Conservation (phyloP, 2,113 vertebrate genomes). For the Ptilonorhynchus violaceus region DNA sequence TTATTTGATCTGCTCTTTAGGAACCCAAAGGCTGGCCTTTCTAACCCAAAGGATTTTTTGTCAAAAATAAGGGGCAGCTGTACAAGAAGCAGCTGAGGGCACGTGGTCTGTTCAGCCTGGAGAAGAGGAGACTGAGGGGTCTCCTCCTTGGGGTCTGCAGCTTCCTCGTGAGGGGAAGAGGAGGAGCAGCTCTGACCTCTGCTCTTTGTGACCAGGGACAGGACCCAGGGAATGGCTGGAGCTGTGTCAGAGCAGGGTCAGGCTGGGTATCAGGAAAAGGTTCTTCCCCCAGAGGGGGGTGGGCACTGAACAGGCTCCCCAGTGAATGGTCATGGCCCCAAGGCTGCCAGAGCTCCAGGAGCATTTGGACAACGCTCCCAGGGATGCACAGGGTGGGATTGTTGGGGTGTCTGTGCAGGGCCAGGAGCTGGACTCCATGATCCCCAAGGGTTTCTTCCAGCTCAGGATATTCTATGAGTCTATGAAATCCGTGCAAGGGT, state of each 20-base stretch:
- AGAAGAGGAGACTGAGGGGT: neutral
- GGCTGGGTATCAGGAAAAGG: neutral
- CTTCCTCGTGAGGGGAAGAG: neutral
- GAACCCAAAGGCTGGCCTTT: neutral
- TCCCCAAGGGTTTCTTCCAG: neutral
- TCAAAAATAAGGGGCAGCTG: neutral
- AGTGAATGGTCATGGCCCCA: neutral
- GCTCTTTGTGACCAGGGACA: neutral
- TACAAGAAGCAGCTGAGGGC: neutral
- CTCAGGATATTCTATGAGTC: neutral
- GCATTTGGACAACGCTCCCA: neutral
- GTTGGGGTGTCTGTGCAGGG: neutral
- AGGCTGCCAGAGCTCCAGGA: neutral
- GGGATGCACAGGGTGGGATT: neutral
- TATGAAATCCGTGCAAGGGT: neutral
- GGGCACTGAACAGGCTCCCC: neutral
- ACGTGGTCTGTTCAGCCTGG: neutral
- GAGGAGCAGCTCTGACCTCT: neutral
- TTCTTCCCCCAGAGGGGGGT: no score
- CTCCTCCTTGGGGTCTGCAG: neutral
- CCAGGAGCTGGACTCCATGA: neutral
- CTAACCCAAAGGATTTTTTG: neutral
- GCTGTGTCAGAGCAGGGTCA: neutral
- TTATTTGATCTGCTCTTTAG: neutral
- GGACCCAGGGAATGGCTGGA: neutral